phyloP scores from a whole-genome alignment of 2,113 vertebrate genomes.

The Brachyistius frenatus region DNA sequence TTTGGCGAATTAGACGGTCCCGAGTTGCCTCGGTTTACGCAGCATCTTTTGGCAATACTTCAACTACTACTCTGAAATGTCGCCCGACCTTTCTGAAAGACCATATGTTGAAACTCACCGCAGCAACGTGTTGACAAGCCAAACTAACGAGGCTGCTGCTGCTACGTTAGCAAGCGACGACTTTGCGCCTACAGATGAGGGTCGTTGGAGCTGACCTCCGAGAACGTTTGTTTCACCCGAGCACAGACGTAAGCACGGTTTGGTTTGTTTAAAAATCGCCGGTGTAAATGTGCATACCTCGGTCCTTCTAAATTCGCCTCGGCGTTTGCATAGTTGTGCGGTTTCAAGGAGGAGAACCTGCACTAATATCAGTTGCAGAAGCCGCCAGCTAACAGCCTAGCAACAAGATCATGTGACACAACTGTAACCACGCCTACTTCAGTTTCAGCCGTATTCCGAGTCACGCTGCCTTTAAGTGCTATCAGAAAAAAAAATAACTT shows the following conservation, averaged over 20 bases:
- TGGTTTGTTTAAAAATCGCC: not conserved
- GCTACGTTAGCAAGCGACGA: slow-evolving; percentile 42
- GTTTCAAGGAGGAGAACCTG: not conserved
- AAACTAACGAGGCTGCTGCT: slow-evolving; percentile 17
- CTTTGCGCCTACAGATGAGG: slow-evolving; percentile 30
- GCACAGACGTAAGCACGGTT: not conserved
- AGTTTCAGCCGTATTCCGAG: slow-evolving; percentile 12
- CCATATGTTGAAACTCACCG: too few species aligned
- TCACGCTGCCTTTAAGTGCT: not conserved
- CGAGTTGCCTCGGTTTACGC: too few species aligned
- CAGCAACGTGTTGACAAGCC: slow-evolving; percentile 46
- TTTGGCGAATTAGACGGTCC: too few species aligned
- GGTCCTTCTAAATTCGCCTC: not conserved
- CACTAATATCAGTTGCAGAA: not conserved
- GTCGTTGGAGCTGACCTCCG: not conserved
- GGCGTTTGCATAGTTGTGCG: not conserved
- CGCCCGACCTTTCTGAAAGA: too few species aligned
- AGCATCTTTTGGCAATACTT: not conserved
- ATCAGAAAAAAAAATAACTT: too few species aligned
- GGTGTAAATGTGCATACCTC: not conserved
- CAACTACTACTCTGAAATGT: too few species aligned
- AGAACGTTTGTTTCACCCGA: not conserved
- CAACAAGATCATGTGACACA: slow-evolving; percentile 36
- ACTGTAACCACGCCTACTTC: slow-evolving; percentile 53
- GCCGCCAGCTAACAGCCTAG: slow-evolving; percentile 44